phyloP scores from a whole-genome alignment of 2,888 invertebrate species.

The Lapara coniferarum region DNA sequence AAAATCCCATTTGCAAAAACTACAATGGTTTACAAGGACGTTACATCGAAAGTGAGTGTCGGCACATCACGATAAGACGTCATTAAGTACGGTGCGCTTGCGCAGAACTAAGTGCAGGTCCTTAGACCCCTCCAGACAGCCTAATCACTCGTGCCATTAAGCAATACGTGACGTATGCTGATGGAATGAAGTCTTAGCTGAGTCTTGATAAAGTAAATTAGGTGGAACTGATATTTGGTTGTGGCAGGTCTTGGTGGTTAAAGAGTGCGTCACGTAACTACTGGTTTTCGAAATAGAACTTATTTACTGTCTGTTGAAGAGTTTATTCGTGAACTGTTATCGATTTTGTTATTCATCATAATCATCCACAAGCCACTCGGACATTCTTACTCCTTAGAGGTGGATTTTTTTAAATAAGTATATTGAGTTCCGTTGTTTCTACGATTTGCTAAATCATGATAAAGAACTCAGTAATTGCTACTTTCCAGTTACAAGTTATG shows the following conservation, averaged over 20 bases:
- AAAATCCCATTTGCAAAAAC: background rate
- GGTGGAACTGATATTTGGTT: background rate
- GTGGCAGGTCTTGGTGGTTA: background rate
- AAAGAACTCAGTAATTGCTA: no score
- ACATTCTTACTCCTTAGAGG: no score
- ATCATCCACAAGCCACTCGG: no score
- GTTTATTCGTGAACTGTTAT: no score
- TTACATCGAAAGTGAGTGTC: conserved; percentile 27
- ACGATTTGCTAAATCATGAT: no score
- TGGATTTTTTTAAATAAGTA: no score
- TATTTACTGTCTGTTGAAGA: background rate
- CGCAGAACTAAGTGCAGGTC: conserved; percentile 13
- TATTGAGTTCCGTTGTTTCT: no score
- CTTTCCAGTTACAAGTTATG: no score
- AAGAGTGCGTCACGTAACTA: background rate
- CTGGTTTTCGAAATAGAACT: background rate
- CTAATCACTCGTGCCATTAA: conserved; percentile 43
- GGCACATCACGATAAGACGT: conserved; percentile 26
- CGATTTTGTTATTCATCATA: no score
- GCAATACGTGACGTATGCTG: conserved; percentile 33
- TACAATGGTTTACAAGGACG: conserved; percentile 4
- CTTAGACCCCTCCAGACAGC: conserved; percentile 40
- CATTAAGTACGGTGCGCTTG: conserved; percentile 15
- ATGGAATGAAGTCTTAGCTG: conserved; percentile 2
- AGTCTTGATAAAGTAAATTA: background rate